These are phyloP conservation scores for Arvicanthis niloticus DNA, from an alignment of 2,113 vertebrate species.

Conservation along the genomic window DNA sequence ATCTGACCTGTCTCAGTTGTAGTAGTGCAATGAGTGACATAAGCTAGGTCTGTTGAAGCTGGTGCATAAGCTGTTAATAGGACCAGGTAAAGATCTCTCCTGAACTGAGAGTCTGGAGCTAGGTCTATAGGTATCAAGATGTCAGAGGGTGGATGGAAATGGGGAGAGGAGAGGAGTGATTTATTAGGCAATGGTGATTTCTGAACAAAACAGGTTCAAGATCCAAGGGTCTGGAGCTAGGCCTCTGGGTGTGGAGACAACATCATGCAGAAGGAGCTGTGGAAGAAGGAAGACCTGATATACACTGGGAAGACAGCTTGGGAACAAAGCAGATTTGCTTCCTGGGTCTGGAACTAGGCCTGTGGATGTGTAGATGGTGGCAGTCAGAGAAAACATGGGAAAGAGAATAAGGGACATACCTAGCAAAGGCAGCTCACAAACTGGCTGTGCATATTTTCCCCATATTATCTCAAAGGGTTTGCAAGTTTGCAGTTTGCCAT, in stretches of 20 bases:
- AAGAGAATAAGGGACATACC: background rate
- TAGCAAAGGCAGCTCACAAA: background rate
- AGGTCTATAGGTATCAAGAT: background rate
- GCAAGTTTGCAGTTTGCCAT: background rate
- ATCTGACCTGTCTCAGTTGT: background rate
- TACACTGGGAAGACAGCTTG: background rate
- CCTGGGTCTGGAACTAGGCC: background rate
- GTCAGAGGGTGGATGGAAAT: background rate
- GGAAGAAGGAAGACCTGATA: background rate
- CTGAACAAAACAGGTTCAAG: background rate
- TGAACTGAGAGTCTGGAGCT: background rate
- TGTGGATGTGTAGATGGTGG: background rate
- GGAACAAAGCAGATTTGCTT: background rate
- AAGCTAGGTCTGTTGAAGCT: background rate
- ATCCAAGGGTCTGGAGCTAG: background rate
- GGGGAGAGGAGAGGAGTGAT: background rate
- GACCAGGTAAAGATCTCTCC: background rate
- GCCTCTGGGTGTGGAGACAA: background rate
- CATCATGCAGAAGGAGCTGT: background rate
- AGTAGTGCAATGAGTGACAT: background rate
- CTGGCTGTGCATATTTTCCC: background rate
- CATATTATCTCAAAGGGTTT: background rate
- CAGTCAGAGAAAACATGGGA: background rate
- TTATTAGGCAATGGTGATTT: background rate
- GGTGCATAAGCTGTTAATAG: background rate